These are phyloP conservation scores for Zingel zingel DNA, from an alignment of 2,113 vertebrate genomes.

Conservation along the genomic window DNA sequence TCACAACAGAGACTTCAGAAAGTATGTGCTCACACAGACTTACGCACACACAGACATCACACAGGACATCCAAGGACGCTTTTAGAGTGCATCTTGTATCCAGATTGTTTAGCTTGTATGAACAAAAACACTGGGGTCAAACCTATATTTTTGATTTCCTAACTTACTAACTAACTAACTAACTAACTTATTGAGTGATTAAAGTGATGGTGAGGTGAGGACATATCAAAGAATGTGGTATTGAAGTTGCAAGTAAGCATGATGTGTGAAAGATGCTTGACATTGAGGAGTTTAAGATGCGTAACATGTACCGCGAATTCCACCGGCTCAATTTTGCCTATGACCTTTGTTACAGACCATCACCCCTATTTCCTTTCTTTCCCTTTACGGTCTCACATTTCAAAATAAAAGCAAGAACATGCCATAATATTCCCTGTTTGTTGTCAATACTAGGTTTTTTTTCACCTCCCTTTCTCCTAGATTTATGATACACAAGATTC, in stretches of 20 bases:
- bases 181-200: neutral
- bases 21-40: constrained; percentile 9
- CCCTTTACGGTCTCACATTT: neutral
- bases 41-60: constrained; percentile 29
- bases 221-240: neutral
- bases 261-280: neutral
- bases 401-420: constrained; percentile 1
- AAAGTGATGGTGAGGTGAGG: constrained; percentile 24
- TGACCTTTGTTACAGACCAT: neutral
- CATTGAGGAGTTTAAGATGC: constrained; percentile 29
- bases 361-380: neutral
- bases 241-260: neutral
- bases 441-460: neutral
- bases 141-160: neutral
- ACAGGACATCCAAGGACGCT: constrained; percentile 10
- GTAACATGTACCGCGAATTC: neutral
- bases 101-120: constrained; percentile 44
- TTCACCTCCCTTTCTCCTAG: neutral
- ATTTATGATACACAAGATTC: constrained; percentile 16
- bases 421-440: neutral
- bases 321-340: neutral
- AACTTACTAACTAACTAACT: neutral
- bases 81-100: constrained; percentile 38
- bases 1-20: constrained; percentile 57
- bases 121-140: constrained; percentile 24